These are phyloP conservation scores for Pollicipes pollicipes DNA, from an alignment of 1,140 invertebrate species.

Conservation along the genomic window DNA sequence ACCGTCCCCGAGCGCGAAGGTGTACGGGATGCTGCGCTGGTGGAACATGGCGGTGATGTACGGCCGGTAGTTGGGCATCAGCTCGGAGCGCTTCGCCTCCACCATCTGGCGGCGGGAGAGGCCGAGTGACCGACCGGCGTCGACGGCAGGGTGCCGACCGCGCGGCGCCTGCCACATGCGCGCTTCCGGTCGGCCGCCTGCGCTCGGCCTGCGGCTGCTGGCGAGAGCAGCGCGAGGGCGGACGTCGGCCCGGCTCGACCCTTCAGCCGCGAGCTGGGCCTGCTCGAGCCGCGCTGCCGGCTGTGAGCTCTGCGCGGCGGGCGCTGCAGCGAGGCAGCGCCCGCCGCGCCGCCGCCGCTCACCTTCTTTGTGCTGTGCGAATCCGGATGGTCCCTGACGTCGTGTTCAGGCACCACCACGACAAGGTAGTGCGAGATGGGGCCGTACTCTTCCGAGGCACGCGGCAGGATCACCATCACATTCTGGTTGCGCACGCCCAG, in stretches of 20 bases:
- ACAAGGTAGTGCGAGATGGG: slow-evolving; percentile 94
- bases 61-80: slow-evolving; percentile 34
- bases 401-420: slow-evolving; percentile 81
- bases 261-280: too few relatives aligned
- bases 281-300: too few relatives aligned
- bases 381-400: slow-evolving; percentile 60
- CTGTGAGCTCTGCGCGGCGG: too few relatives aligned
- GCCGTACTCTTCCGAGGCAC: slow-evolving; percentile 96
- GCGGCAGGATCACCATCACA: slow-evolving; percentile 74
- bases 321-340: too few relatives aligned
- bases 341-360: neutral
- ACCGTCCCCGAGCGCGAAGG: slow-evolving; percentile 72
- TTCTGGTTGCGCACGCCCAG: slow-evolving; percentile 69
- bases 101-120: neutral
- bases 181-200: too few relatives aligned
- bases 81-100: neutral
- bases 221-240: too few relatives aligned
- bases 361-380: slow-evolving; percentile 57
- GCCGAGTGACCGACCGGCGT: too few relatives aligned
- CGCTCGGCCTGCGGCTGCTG: too few relatives aligned
- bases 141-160: too few relatives aligned
- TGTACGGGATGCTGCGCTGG: slow-evolving; percentile 73
- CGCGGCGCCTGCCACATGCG: too few relatives aligned
- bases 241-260: too few relatives aligned
- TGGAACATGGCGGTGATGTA: slow-evolving; percentile 88